These are phyloP conservation scores for Carcharodon carcharias DNA, from an alignment of 2,797 vertebrate genomes.

Conservation along the genomic window DNA sequence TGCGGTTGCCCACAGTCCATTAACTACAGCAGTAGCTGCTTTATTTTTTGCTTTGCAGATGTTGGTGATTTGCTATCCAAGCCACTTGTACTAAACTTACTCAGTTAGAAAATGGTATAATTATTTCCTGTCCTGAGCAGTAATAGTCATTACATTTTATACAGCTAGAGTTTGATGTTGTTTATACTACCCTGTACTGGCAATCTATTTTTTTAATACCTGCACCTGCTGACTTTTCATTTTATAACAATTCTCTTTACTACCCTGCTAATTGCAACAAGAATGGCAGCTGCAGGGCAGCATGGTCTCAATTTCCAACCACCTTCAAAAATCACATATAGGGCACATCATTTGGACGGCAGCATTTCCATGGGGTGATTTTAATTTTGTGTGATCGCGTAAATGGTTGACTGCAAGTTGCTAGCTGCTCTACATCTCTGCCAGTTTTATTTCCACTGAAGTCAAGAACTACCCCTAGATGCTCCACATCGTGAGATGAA, in stretches of 20 bases:
- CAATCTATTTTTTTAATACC: slow-evolving; percentile 39
- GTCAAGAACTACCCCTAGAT: neutral
- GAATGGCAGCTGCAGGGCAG: slow-evolving; percentile 29
- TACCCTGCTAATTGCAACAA: neutral
- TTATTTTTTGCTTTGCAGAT: slow-evolving; percentile 42
- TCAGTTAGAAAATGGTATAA: slow-evolving; percentile 52
- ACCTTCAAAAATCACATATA: neutral
- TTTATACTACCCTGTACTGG: slow-evolving; percentile 40
- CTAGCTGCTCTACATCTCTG: neutral
- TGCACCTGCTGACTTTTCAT: slow-evolving; percentile 41
- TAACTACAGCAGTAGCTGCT: slow-evolving; percentile 45
- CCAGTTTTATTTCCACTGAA: neutral
- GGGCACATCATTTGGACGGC: neutral
- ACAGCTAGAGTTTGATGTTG: slow-evolving; percentile 41
- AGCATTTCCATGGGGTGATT: neutral
- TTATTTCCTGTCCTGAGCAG: slow-evolving; percentile 49
- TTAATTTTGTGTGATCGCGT: neutral
- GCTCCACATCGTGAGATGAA: neutral
- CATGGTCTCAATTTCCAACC: slow-evolving; percentile 14
- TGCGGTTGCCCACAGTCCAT: slow-evolving; percentile 38
- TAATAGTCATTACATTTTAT: slow-evolving; percentile 45
- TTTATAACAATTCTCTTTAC: slow-evolving; percentile 38
- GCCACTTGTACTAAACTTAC: slow-evolving; percentile 47
- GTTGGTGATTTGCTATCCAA: slow-evolving; percentile 50
- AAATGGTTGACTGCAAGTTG: neutral